Conservation (phyloP, 2,797 vertebrate species). For the Parotocinclus haroldoi region DNA sequence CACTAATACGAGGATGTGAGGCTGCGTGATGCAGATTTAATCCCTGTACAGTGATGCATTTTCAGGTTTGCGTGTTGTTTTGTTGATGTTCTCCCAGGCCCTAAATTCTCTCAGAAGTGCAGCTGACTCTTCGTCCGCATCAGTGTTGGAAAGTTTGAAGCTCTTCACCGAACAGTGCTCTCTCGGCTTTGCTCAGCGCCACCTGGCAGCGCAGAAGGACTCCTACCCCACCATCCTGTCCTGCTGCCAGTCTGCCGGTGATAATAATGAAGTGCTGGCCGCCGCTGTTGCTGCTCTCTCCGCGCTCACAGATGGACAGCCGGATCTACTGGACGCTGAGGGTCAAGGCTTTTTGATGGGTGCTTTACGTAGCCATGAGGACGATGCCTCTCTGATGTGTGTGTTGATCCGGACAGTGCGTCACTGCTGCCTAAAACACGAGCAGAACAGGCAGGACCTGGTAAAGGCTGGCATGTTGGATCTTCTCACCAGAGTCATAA, state of each 20-base stretch:
- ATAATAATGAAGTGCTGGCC: conserved; percentile 56
- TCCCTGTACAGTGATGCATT: too few species aligned
- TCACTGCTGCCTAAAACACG: conserved; percentile 86
- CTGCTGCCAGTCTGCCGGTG: conserved; percentile 66
- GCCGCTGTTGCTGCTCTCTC: conserved; percentile 70
- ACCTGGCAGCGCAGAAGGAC: conserved; percentile 83
- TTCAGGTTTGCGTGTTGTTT: too few species aligned
- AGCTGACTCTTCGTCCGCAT: conserved; percentile 40
- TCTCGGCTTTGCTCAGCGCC: conserved; percentile 77
- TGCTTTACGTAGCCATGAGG: conserved; percentile 52
- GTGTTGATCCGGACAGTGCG: conserved; percentile 68
- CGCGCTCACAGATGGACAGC: conserved; percentile 83
- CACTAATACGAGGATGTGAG: too few species aligned
- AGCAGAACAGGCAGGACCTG: conserved; percentile 86
- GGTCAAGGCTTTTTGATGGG: conserved; percentile 77
- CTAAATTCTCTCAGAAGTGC: conserved; percentile 73
- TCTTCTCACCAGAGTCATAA: conserved; percentile 68
- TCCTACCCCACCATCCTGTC: conserved; percentile 84
- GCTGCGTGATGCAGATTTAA: too few species aligned
- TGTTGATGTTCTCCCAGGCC: conserved; percentile 59
- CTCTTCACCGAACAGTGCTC: conserved; percentile 79
- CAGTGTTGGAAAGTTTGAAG: conserved; percentile 54
- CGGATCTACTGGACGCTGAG: conserved; percentile 80
- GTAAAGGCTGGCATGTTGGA: conserved; percentile 77
- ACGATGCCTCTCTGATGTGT: conserved; percentile 57